Evolutionary conservation across 1,140 invertebrate genomes (phyloP).

Genomic region (Drosophila teissieri): DNA sequence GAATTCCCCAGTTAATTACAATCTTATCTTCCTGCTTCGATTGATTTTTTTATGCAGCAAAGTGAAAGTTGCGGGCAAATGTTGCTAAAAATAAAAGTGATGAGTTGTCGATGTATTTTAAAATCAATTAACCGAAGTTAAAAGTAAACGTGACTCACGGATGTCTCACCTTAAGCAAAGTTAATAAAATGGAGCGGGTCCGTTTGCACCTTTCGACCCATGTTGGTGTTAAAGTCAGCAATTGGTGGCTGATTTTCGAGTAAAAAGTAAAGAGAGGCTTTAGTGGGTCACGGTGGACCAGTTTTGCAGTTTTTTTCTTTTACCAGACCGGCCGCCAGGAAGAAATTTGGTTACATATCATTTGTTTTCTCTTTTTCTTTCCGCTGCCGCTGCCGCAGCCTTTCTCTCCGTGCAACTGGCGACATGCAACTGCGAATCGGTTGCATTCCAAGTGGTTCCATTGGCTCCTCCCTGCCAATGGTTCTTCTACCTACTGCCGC

Average conservation of each 20-base stretch:
- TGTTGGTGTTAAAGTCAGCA: conserved; percentile 23
- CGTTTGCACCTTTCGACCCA: conserved; percentile 1
- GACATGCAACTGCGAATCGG: conserved; percentile 3
- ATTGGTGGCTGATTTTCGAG: conserved; percentile 32
- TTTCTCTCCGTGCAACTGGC: conserved; percentile 26
- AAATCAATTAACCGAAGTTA: conserved; percentile 25
- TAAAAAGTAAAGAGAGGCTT: conserved; percentile 39
- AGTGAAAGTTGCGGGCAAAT: conserved; percentile 32
- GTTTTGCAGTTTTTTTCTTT: conserved; percentile 44
- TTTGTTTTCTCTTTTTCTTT: conserved; percentile 42
- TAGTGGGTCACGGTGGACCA: conserved; percentile 77
- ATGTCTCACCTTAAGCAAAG: not conserved
- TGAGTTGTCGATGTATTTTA: conserved; percentile 30
- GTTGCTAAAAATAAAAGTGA: conserved; percentile 26
- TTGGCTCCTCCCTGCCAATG: conserved; percentile 13
- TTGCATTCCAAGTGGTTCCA: conserved; percentile 31
- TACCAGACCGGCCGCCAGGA: conserved; percentile 46
- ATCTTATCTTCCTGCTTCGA: conserved; percentile 26
- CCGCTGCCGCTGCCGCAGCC: conserved; percentile 5
- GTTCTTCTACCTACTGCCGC: conserved; percentile 1
- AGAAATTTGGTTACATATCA: conserved; percentile 74
- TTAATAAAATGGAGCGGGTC: conserved; percentile 13
- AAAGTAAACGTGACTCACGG: conserved; percentile 29
- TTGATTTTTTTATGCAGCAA: conserved; percentile 13
- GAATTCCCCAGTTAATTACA: not conserved